A percentile compares a stretch with the other conserved stretches of the same genome.
Conservation (phyloP, 2,797 vertebrate genomes). For the Danio aesculapii region DNA sequence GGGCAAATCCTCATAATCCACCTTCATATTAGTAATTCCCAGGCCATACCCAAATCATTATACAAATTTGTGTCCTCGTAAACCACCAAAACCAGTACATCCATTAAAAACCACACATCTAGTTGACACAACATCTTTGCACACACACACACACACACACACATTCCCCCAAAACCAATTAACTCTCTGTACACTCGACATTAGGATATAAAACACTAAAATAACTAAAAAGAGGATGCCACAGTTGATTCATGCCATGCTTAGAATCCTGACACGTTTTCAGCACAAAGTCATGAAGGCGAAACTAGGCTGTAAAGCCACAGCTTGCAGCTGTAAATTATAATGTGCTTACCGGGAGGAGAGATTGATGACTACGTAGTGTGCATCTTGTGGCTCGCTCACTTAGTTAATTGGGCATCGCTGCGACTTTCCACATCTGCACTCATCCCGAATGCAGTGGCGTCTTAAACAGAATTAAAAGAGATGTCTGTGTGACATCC, state of each 20-base stretch:
- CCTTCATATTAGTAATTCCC: too few species aligned
- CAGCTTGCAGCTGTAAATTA: slow-evolving; percentile 59
- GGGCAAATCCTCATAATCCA: too few species aligned
- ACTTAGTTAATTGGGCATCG: slow-evolving; percentile 57
- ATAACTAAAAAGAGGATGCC: slow-evolving; percentile 18
- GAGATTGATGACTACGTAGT: slow-evolving; percentile 59
- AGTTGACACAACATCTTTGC: neutral
- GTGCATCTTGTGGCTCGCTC: slow-evolving; percentile 50
- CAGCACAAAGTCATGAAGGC: slow-evolving; percentile 53
- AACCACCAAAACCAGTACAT: too few species aligned
- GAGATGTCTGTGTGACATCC: slow-evolving; percentile 58
- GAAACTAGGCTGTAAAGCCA: slow-evolving; percentile 47
- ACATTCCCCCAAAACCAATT: slow-evolving; percentile 8
- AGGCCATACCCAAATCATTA: too few species aligned
- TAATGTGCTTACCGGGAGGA: slow-evolving; percentile 54
- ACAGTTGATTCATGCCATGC: slow-evolving; percentile 38
- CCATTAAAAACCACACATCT: neutral
- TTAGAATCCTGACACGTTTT: slow-evolving; percentile 51
- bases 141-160: neutral
- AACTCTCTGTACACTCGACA: slow-evolving; percentile 17
- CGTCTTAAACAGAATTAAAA: slow-evolving; percentile 58
- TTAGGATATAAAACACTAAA: slow-evolving; percentile 26
- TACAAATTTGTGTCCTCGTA: too few species aligned
- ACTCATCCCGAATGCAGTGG: slow-evolving; percentile 33
- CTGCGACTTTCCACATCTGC: slow-evolving; percentile 51